A percentile compares a stretch with the other conserved stretches of the same genome.
Conservation (phyloP, 92 coral and sea anemone species). For the Epizoanthus fatuus region DNA sequence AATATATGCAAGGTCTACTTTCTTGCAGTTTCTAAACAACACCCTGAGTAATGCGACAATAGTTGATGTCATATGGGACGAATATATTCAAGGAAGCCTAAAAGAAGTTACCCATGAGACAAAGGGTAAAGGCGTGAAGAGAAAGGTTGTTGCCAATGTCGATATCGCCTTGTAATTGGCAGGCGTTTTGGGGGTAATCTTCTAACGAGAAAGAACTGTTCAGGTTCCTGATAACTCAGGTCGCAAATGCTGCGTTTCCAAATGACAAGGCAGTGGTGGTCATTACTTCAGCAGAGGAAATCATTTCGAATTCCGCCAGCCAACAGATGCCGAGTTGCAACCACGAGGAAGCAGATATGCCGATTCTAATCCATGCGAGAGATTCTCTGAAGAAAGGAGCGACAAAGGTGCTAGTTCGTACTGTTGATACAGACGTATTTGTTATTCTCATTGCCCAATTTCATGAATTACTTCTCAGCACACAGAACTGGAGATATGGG, state of each 20-base stretch:
- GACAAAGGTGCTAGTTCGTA: neutral
- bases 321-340: slow-evolving; percentile 8
- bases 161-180: slow-evolving; percentile 62
- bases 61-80: slow-evolving; percentile 63
- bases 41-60: slow-evolving; percentile 33
- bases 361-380: slow-evolving; percentile 8
- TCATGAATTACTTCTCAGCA: neutral
- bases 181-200: slow-evolving; percentile 43
- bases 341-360: neutral
- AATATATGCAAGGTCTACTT: slow-evolving; percentile 47
- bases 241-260: slow-evolving; percentile 16
- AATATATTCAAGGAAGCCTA: slow-evolving; percentile 34
- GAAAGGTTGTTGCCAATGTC: slow-evolving; percentile 53
- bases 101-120: slow-evolving; percentile 63
- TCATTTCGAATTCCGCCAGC: neutral
- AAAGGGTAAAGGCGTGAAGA: slow-evolving; percentile 59
- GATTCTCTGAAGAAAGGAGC: neutral
- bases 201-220: slow-evolving; percentile 60
- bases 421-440: slow-evolving; percentile 14
- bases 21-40: slow-evolving; percentile 40
- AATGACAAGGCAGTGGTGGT: slow-evolving; percentile 15
- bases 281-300: neutral
- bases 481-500: slow-evolving; percentile 4
- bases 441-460: neutral
- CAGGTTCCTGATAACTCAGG: neutral